Conservation (phyloP, 2,797 vertebrate genomes). For the Mus minutoides region DNA sequence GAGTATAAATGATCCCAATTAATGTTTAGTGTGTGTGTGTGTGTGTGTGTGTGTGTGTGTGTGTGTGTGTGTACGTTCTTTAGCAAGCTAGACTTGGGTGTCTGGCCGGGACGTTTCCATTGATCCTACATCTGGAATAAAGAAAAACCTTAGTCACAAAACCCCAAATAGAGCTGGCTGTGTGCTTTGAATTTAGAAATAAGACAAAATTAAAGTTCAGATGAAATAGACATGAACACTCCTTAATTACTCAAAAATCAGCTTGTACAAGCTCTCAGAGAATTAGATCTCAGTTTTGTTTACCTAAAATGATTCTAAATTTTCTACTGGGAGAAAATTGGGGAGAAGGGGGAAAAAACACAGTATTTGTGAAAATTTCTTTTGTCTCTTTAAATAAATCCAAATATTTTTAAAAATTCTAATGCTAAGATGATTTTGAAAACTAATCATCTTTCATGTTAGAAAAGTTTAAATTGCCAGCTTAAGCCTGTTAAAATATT, state of each 20-base stretch:
- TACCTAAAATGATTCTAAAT: conserved; percentile 37
- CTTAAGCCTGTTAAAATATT: conserved; percentile 79
- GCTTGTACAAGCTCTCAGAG: not conserved
- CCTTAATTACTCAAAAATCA: conserved; percentile 33
- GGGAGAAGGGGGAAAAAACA: not conserved
- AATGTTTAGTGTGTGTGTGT: not conserved
- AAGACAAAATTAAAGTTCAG: conserved; percentile 39
- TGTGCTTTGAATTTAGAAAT: conserved; percentile 39
- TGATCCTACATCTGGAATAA: conserved; percentile 12
- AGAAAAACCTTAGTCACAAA: not conserved
- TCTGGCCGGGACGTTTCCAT: not conserved
- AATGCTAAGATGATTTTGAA: conserved; percentile 67
- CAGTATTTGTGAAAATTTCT: conserved; percentile 16
- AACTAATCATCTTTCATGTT: conserved; percentile 68
- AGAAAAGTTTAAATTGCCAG: conserved; percentile 76
- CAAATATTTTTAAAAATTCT: conserved; percentile 54
- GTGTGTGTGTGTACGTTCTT: not conserved
- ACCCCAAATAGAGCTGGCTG: not conserved
- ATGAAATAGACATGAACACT: not conserved
- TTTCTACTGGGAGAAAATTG: conserved; percentile 3
- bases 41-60: not conserved
- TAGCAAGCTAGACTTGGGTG: not conserved
- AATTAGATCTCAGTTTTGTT: not conserved
- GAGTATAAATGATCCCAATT: not conserved
- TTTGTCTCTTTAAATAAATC: conserved; percentile 57